These are phyloP conservation scores for Zoroaster sp. DNA, from an alignment of 53 echinoderm and acorn worm genomes.

Conservation along the genomic window DNA sequence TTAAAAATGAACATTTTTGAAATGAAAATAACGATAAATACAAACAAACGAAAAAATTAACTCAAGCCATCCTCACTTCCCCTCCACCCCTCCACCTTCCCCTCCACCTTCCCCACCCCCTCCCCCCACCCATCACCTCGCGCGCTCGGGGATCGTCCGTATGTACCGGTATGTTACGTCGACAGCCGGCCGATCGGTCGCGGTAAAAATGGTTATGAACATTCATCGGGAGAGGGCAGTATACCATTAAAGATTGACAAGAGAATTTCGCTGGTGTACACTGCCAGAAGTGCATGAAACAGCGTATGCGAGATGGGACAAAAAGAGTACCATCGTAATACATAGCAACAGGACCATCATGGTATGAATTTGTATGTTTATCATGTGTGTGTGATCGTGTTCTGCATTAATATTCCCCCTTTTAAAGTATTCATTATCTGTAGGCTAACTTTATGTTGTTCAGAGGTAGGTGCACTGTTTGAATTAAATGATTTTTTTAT, in stretches of 20 bases:
- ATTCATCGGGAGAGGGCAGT: background rate
- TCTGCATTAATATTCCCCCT: background rate
- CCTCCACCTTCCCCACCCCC: too few relatives aligned
- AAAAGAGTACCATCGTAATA: slow-evolving; percentile 22
- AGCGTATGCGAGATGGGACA: background rate
- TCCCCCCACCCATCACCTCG: too few relatives aligned
- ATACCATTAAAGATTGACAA: background rate
- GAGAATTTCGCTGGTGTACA: background rate
- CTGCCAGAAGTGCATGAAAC: background rate
- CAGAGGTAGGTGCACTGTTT: background rate
- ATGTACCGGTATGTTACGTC: too few relatives aligned
- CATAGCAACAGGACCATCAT: slow-evolving; percentile 46
- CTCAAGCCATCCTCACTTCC: too few relatives aligned
- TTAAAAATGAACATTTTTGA: too few relatives aligned
- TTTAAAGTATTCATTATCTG: background rate
- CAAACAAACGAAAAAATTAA: too few relatives aligned
- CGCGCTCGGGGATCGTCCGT: too few relatives aligned
- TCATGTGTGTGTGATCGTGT: background rate
- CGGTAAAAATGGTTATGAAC: too few relatives aligned
- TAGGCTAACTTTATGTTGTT: background rate
- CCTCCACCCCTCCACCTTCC: too few relatives aligned
- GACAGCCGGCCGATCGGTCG: too few relatives aligned
- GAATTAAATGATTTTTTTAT: too few relatives aligned
- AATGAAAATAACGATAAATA: too few relatives aligned
- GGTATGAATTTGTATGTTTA: background rate